Base-by-base conservation (phyloP, 2,888 invertebrate genomes). In the Macropis europaea region DNA sequence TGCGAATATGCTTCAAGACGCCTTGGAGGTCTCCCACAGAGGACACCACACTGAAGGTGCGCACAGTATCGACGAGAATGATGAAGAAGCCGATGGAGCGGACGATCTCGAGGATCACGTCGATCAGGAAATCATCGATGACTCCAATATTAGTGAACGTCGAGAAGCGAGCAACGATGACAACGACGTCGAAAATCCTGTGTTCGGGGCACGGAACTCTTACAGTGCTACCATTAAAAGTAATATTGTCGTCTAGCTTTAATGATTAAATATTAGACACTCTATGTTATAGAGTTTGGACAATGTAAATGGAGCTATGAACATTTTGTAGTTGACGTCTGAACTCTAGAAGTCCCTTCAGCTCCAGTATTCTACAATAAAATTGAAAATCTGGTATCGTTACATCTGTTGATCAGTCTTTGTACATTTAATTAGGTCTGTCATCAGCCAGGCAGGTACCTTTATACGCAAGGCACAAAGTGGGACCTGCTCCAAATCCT, bases 221-320 rank as follows among this genome's bases (percentile, higher is more conserved):
- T 91, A 92, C 81, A 92, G 92, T 36, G 92, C 92, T 24, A 92
- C 92, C 2, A 92, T 93, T 66, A 92, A 92, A 91, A 93, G 93
- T 93, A 89, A 90, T 90, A n/a, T 87, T 2, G 0, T 32, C 15
- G 7, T 26, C n/a, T n/a, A n/a, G n/a, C n/a, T n/a, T n/a, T n/a
- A n/a, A n/a, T n/a, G n/a, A n/a, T n/a, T n/a, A n/a, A n/a, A n/a
- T n/a, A n/a, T n/a, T n/a, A n/a, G n/a, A n/a, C n/a, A n/a, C n/a
- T n/a, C n/a, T n/a, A n/a, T n/a, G n/a, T n/a, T n/a, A n/a, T n/a
- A n/a, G n/a, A n/a, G n/a, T n/a, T n/a, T n/a, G n/a, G n/a, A n/a
- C n/a, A n/a, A n/a, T n/a, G n/a, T n/a, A n/a, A n/a, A n/a, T n/a
- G n/a, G n/a, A n/a, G n/a, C n/a, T n/a, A n/a, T n/a, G n/a, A n/a